Evolutionary conservation across 2,888 invertebrate genomes (phyloP).

Genomic region (Papilio demoleus): DNA sequence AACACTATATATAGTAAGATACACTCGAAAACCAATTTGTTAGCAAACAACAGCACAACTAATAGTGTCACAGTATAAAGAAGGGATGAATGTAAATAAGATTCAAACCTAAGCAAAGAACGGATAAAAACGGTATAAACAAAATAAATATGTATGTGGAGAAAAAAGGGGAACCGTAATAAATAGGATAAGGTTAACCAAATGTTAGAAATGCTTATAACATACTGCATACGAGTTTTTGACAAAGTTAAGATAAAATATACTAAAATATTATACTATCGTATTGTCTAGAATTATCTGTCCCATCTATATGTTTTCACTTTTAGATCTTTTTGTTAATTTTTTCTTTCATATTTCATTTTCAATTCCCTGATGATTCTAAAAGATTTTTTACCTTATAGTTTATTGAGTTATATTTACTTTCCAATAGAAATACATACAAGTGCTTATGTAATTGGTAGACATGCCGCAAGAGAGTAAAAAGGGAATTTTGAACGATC

Average conservation of each 20-base stretch:
- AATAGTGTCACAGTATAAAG: constrained; percentile 14
- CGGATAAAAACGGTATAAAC: constrained; percentile 19
- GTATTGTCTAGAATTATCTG: not conserved
- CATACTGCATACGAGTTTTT: not conserved
- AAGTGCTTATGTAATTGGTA: constrained; percentile 24
- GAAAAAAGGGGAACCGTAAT: constrained; percentile 7
- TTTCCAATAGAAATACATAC: not conserved
- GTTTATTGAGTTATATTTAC: not conserved
- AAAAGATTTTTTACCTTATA: not conserved
- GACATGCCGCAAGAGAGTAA: constrained; percentile 33
- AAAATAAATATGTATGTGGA: constrained; percentile 17
- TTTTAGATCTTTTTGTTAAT: not conserved
- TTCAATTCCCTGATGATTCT: not conserved
- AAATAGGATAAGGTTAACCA: not conserved
- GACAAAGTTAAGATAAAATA: not conserved
- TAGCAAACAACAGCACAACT: constrained; percentile 21
- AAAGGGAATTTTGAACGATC: constrained; percentile 37
- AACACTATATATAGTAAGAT: not conserved
- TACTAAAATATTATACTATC: not conserved
- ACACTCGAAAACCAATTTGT: constrained; percentile 25
- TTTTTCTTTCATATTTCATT: not conserved
- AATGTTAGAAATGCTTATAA: not conserved
- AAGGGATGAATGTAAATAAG: constrained; percentile 30
- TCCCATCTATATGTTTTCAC: no score
- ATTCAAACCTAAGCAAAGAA: constrained; percentile 24